Evolutionary conservation across 1,140 invertebrate species (phyloP).

Genomic region (Drosophila subobscura): DNA sequence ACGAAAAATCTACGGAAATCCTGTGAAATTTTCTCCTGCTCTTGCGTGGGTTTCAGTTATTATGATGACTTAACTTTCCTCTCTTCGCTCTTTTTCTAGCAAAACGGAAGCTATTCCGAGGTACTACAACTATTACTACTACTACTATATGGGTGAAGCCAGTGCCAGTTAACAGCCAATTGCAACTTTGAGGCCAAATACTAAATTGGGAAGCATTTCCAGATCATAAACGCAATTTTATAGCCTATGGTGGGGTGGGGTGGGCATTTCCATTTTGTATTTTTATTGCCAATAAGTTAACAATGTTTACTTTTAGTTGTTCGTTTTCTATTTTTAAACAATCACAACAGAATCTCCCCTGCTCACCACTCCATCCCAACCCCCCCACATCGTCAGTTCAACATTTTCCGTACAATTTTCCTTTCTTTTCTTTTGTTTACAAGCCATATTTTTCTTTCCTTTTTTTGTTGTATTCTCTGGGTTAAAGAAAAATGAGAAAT

Average conservation of each 20-base stretch:
- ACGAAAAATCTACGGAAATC: slow-evolving; percentile 73
- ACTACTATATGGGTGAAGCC: neutral
- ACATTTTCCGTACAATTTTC: slow-evolving; percentile 7
- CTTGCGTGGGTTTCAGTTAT: slow-evolving; percentile 55
- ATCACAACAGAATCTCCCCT: slow-evolving; percentile 42
- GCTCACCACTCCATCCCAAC: slow-evolving; percentile 13
- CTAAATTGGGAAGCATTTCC: slow-evolving; percentile 50
- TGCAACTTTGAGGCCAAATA: slow-evolving; percentile 41
- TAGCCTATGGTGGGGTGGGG: slow-evolving; percentile 12
- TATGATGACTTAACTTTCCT: slow-evolving; percentile 45
- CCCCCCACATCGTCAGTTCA: neutral
- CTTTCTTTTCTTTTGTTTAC: slow-evolving; percentile 58
- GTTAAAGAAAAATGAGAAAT: slow-evolving; percentile 53
- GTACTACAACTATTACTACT: slow-evolving; percentile 2
- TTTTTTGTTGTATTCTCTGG: slow-evolving; percentile 54
- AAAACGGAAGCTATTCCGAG: slow-evolving; percentile 40
- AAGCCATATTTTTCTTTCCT: slow-evolving; percentile 48
- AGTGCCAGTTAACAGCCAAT: slow-evolving; percentile 27
- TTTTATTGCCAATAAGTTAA: slow-evolving; percentile 79
- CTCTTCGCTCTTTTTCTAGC: neutral
- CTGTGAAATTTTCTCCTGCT: slow-evolving; percentile 54
- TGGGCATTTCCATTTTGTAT: slow-evolving; percentile 62
- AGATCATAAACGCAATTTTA: slow-evolving; percentile 72
- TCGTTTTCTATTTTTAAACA: slow-evolving; percentile 68
- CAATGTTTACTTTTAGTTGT: slow-evolving; percentile 74